Evolutionary conservation across 2,888 invertebrate genomes (phyloP).

Genomic region (Erebia epiphron): DNA sequence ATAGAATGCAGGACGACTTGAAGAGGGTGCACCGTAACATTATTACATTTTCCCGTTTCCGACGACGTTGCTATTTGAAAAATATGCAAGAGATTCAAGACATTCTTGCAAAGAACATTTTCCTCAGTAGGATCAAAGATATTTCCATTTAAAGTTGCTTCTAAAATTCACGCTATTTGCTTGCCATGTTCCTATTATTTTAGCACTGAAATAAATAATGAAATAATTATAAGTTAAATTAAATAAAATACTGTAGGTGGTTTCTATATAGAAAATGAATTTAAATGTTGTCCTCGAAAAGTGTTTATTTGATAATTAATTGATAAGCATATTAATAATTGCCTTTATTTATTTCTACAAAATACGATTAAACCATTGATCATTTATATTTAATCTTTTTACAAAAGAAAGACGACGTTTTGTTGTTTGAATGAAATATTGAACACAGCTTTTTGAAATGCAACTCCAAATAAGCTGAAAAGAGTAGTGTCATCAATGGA

Average conservation of each 20-base stretch:
- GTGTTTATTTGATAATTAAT: no score
- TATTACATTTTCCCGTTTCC: slow-evolving; percentile 48
- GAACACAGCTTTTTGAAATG: background rate
- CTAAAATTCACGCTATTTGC: background rate
- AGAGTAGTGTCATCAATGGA: background rate
- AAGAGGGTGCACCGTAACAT: slow-evolving; percentile 44
- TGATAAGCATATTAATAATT: no score
- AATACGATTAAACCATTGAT: no score
- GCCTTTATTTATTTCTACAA: no score
- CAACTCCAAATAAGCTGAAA: background rate
- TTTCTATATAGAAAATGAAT: no score
- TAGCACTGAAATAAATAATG: background rate
- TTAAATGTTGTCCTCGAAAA: no score
- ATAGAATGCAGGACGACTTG: slow-evolving; percentile 46
- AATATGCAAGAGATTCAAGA: slow-evolving; percentile 42
- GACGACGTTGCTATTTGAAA: slow-evolving; percentile 44
- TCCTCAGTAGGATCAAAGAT: slow-evolving; percentile 20
- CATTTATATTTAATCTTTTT: background rate
- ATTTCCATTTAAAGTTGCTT: slow-evolving; percentile 19
- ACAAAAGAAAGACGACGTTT: background rate
- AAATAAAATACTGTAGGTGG: no score
- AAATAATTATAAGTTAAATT: background rate
- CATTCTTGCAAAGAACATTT: slow-evolving; percentile 33
- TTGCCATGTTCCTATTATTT: background rate
- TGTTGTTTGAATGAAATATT: background rate